Evolutionary conservation across 1,140 invertebrate genomes (phyloP).

Genomic region (Hyles vespertilio): DNA sequence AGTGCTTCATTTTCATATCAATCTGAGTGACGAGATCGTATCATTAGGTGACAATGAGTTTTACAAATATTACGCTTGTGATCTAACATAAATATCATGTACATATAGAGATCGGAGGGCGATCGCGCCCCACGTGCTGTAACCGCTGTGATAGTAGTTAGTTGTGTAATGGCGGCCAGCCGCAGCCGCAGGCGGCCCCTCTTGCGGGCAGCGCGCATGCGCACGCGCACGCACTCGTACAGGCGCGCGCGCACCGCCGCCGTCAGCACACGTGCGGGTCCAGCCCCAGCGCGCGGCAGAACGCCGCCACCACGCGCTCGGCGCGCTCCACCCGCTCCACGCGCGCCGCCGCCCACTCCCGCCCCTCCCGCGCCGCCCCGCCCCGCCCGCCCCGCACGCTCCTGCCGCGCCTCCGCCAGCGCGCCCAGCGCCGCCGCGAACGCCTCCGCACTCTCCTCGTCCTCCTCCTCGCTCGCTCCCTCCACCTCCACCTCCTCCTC

Average conservation of each 20-base stretch:
- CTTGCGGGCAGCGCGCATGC: neutral
- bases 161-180: too few relatives aligned
- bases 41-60: too few relatives aligned
- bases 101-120: neutral
- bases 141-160: too few relatives aligned
- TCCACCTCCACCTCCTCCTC: neutral
- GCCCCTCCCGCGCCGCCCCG: too few relatives aligned
- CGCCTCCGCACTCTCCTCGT: constrained; percentile 20
- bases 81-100: too few relatives aligned
- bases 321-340: constrained; percentile 86
- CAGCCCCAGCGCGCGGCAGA: constrained; percentile 79
- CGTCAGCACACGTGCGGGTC: constrained; percentile 8
- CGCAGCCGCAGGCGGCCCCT: neutral
- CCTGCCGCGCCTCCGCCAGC: constrained; percentile 23
- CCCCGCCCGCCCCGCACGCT: constrained; percentile 15
- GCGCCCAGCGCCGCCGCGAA: constrained; percentile 22
- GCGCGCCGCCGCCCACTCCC: too few relatives aligned
- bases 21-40: too few relatives aligned
- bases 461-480: constrained; percentile 15
- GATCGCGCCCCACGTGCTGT: neutral
- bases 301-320: constrained; percentile 83
- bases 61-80: too few relatives aligned
- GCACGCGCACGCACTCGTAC: neutral
- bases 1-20: too few relatives aligned
- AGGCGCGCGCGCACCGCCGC: neutral